A percentile compares a stretch with the other conserved stretches of the same genome.
phyloP scores from a whole-genome alignment of 2,888 invertebrate species.

The Portevinia maculata region DNA sequence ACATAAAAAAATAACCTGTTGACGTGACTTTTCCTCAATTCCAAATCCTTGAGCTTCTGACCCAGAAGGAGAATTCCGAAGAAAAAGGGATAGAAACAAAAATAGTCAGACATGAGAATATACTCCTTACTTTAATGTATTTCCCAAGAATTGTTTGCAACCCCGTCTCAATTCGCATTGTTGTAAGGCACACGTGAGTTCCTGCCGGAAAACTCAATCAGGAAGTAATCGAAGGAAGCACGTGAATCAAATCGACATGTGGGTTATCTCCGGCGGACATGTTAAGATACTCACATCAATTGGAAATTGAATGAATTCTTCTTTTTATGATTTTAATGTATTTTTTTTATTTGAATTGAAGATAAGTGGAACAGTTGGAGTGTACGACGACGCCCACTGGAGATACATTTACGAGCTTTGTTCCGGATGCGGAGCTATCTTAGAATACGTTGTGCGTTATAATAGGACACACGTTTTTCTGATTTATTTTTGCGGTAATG shows the following conservation, averaged over 20 bases:
- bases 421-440: constrained; percentile 41
- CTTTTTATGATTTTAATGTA: constrained; percentile 40
- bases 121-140: constrained; percentile 5
- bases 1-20: constrained; percentile 12
- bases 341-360: constrained; percentile 41
- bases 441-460: constrained; percentile 54
- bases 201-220: constrained; percentile 73
- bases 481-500: constrained; percentile 58
- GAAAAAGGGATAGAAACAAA: neutral
- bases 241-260: constrained; percentile 75
- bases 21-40: constrained; percentile 55
- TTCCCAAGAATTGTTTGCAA: constrained; percentile 24
- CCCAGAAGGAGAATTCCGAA: constrained; percentile 6
- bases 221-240: constrained; percentile 75
- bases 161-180: constrained; percentile 6
- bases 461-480: constrained; percentile 61
- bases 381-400: constrained; percentile 65
- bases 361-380: constrained; percentile 69
- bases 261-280: constrained; percentile 74
- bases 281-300: constrained; percentile 59
- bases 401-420: constrained; percentile 57
- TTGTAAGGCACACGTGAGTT: constrained; percentile 72
- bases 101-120: constrained; percentile 5
- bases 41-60: constrained; percentile 20
- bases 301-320: constrained; percentile 59